Base-by-base conservation (phyloP, 1,140 invertebrate genomes). In the Dinothrombium tinctorium region DNA sequence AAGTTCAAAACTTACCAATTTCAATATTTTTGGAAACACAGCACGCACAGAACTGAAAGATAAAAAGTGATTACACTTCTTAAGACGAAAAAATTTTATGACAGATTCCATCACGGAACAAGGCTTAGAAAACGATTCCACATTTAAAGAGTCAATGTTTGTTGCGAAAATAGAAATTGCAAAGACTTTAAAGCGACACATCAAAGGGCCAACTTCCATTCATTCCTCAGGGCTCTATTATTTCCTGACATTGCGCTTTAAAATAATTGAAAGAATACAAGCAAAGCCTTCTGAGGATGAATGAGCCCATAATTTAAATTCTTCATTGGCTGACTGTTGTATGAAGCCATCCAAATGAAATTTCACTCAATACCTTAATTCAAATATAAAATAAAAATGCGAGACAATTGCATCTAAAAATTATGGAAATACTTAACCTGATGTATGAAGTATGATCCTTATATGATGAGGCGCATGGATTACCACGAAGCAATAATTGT, bases 1-100 rank as follows among this genome's bases (percentile, higher is more conserved):
- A 21, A 29, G 19, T 15, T 39, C n/a, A 2, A 43, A 23, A 65
- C 75, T 73, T 62, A 84, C 80, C 73, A 87, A 57, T 64, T 71
- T 72, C n/a, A 69, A 45, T 39, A 86, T 60, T 57, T 79, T 83
- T 11, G 78, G 78, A 49, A 86, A 82, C 53, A 68, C 69, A 55
- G 74, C 76, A 54, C 78, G 68, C 49, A 86, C 67, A 56, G 76
- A 77, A 61, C 80, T 84, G 70, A 63, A 59, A 62, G 67, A 54
- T 45, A 55, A 59, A 65, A n/a, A n/a, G n/a, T n/a, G n/a, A n/a
- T n/a, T n/a, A n/a, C n/a, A n/a, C n/a, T 5, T 14, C n/a, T 14
- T 5, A 12, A 4, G 29, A 32, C n/a, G 17, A 15, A 12, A 32
- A 12, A 12, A 14, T 14, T 32, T 32, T 17, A 14, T 32, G 29